Conservation (phyloP, 2,113 vertebrate genomes). For the Chionodraco myersi region DNA sequence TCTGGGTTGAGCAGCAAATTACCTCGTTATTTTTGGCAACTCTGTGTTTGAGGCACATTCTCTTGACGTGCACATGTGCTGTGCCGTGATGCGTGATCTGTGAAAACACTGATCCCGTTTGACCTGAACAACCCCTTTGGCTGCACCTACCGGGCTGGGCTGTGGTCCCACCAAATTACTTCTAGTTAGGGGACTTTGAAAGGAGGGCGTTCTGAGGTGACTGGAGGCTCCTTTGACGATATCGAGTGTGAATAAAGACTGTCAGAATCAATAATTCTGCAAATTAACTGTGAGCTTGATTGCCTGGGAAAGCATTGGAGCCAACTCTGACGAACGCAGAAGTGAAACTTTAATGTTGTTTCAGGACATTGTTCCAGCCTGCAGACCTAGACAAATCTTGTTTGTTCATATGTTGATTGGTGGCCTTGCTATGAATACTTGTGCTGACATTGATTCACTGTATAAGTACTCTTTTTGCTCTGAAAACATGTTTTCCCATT, state of each 20-base stretch:
- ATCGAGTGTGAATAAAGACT: background rate
- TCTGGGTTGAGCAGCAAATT: constrained; percentile 46
- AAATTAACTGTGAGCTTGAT: background rate
- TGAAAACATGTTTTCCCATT: constrained; percentile 28
- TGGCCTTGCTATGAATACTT: constrained; percentile 6
- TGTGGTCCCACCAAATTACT: background rate
- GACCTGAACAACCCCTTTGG: background rate
- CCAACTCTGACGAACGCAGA: background rate
- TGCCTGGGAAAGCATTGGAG: background rate
- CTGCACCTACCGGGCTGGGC: background rate
- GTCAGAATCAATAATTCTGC: constrained; percentile 13
- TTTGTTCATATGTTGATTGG: constrained; percentile 7
- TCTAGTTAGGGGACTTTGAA: background rate
- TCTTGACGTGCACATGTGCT: background rate
- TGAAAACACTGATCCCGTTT: background rate
- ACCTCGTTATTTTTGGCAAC: constrained; percentile 33
- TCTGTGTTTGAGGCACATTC: constrained; percentile 6
- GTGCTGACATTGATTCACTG: background rate
- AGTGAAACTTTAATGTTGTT: background rate
- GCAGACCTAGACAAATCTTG: background rate
- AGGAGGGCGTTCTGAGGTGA: background rate
- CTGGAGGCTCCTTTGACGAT: background rate
- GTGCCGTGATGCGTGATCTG: background rate
- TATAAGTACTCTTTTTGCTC: constrained; percentile 11
- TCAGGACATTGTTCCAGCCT: background rate